phyloP scores from a whole-genome alignment of 2,113 vertebrate species.

The Trichechus manatus region DNA sequence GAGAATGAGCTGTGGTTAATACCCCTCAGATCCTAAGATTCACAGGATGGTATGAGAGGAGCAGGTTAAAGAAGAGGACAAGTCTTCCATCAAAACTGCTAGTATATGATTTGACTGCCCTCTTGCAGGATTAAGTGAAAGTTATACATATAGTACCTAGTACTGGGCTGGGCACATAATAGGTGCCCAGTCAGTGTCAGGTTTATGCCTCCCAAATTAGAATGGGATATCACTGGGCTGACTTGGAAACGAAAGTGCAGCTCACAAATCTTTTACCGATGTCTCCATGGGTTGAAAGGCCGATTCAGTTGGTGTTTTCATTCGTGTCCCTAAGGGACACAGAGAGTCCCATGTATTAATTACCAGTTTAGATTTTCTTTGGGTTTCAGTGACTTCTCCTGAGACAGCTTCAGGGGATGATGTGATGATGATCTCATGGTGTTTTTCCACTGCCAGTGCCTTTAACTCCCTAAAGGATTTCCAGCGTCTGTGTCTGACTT shows the following conservation, averaged over 20 bases:
- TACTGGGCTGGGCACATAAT: neutral
- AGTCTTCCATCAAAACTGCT: neutral
- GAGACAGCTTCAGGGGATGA: conserved; percentile 32
- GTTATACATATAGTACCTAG: neutral
- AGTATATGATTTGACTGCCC: neutral
- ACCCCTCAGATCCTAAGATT: neutral
- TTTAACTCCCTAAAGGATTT: conserved; percentile 46
- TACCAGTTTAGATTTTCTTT: conserved; percentile 59
- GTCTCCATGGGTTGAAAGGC: neutral
- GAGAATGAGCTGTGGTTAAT: neutral
- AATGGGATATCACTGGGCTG: neutral
- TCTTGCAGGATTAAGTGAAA: neutral
- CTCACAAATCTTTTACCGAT: neutral
- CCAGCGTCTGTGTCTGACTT: conserved; percentile 35
- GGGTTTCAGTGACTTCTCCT: conserved; percentile 44
- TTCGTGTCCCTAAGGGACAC: conserved; percentile 15
- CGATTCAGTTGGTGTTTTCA: neutral
- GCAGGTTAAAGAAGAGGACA: neutral
- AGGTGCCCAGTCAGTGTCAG: neutral
- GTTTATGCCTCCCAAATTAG: neutral
- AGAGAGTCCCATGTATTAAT: conserved; percentile 59
- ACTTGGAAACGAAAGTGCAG: too few relatives aligned
- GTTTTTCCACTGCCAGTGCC: conserved; percentile 61
- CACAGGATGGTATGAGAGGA: neutral
- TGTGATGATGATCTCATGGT: conserved; percentile 63